Conservation (phyloP, 2,888 invertebrate species). For the Augochlorella aurata region DNA sequence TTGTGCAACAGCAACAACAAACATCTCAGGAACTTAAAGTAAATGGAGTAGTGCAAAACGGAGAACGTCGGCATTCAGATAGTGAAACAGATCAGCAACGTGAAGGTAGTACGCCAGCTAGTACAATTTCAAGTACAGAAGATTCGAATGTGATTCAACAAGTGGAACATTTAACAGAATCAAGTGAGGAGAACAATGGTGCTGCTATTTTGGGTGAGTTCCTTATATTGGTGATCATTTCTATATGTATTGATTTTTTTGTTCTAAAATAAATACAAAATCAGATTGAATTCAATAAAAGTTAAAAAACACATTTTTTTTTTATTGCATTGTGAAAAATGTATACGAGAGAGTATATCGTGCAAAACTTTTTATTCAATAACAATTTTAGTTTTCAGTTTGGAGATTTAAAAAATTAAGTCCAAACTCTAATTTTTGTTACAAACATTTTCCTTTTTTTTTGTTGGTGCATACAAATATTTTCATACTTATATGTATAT, state of each 20-base stretch:
- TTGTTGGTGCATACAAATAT: constrained; percentile 9
- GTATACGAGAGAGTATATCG: neutral
- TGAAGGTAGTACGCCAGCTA: constrained; percentile 79
- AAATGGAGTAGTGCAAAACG: constrained; percentile 73
- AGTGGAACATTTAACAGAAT: constrained; percentile 72
- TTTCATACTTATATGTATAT: constrained; percentile 6
- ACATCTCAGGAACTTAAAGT: constrained; percentile 72
- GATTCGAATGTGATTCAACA: constrained; percentile 76
- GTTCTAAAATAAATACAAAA: constrained; percentile 41
- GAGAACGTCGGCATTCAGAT: constrained; percentile 76
- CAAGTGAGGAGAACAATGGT: constrained; percentile 74
- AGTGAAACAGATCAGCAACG: constrained; percentile 77
- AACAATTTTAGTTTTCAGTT: constrained; percentile 11
- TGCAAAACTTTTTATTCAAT: neutral
- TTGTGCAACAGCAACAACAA: constrained; percentile 64
- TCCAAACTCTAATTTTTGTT: constrained; percentile 22
- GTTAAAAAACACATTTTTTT: neutral
- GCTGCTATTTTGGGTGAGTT: constrained; percentile 78
- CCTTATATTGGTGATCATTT: constrained; percentile 68
- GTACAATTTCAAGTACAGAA: constrained; percentile 79
- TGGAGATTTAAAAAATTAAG: constrained; percentile 3
- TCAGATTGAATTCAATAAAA: constrained; percentile 15
- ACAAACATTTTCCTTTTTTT: neutral
- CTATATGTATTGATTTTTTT: constrained; percentile 63
- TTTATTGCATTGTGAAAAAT: constrained; percentile 25